phyloP scores from a whole-genome alignment of 2,888 invertebrate species.

The Drosophila merina region DNA sequence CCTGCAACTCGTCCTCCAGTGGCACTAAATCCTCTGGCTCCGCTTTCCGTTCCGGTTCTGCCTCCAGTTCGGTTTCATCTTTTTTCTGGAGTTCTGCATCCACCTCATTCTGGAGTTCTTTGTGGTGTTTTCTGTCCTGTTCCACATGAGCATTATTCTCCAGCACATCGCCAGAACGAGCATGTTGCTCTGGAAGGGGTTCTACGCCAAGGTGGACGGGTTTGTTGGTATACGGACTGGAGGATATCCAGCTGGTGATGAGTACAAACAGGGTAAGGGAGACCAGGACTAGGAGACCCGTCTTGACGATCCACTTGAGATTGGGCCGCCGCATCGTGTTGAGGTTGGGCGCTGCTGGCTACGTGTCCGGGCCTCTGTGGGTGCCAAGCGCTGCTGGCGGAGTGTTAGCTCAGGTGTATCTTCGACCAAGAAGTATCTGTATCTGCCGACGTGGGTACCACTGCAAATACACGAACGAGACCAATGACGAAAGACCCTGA shows the following conservation, averaged over 20 bases:
- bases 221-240: conserved; percentile 77
- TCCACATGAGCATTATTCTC: background rate
- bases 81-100: conserved; percentile 20
- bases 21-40: conserved; percentile 14
- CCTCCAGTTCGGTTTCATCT: conserved; percentile 14
- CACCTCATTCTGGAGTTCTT: no score
- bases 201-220: conserved; percentile 58
- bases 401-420: conserved; percentile 22
- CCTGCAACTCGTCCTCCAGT: conserved; percentile 39
- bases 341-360: conserved; percentile 28
- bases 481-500: background rate
- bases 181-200: conserved; percentile 36
- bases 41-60: conserved; percentile 16
- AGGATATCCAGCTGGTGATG: conserved; percentile 80
- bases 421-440: conserved; percentile 1
- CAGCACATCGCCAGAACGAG: conserved; percentile 3
- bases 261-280: conserved; percentile 76
- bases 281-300: conserved; percentile 69
- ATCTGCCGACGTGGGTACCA: conserved; percentile 7
- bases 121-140: background rate
- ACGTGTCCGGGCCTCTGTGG: conserved; percentile 12
- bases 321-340: conserved; percentile 80
- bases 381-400: background rate
- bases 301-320: conserved; percentile 81
- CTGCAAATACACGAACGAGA: background rate